Evolutionary conservation across 2,888 invertebrate genomes (phyloP), one percentile per base, ranked within the genome.

Genomic region (Calameuta filiformis): DNA sequence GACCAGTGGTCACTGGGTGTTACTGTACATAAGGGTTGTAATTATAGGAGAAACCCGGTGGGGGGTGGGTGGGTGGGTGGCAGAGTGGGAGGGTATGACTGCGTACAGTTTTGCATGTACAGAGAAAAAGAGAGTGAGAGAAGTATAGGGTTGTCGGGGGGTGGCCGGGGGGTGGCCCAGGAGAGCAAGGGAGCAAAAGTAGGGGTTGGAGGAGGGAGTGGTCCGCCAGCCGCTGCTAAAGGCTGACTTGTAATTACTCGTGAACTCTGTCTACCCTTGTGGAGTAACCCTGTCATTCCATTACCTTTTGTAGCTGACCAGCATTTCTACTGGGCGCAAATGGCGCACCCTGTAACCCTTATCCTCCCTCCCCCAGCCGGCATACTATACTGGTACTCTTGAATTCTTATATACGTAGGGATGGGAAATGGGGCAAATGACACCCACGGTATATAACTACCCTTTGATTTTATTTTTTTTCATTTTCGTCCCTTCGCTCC

Each of bases 211-310:
- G 37, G 37, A 37, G 37, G 37, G 37, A 37, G 37, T 12, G 40
- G 40, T 40, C 1, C 15, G 40, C 75, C 23, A 12, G 76, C 68
- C 40, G 15, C 40, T 15, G 40, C 12, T 40, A 40, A 77, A 78
- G 77, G 40, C 23, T 69, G 81, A 79, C 77, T 83, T 87, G 81
- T 86, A 87, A 87, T 87, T 87, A 87, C 82, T 79, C 81, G 83
- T 79, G 73, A 83, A 86, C 82, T 83, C 83, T 80, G 40, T 40
- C 12, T 15, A 35, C 33, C 31, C 35, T 35, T 35, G 73, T n/a
- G 35, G 34, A 31, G 69, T 76, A 81, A 79, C 83, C 84, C 86
- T 87, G 83, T 87, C 82, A 86, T 86, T 85, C 87, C 79, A 76
- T 79, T 77, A 80, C 81, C 85, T 84, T 85, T 85, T 81, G 84